Evolutionary conservation across 1,140 invertebrate species (phyloP), one percentile per base, ranked within the genome.

Genomic region (Drosophila leontia): DNA sequence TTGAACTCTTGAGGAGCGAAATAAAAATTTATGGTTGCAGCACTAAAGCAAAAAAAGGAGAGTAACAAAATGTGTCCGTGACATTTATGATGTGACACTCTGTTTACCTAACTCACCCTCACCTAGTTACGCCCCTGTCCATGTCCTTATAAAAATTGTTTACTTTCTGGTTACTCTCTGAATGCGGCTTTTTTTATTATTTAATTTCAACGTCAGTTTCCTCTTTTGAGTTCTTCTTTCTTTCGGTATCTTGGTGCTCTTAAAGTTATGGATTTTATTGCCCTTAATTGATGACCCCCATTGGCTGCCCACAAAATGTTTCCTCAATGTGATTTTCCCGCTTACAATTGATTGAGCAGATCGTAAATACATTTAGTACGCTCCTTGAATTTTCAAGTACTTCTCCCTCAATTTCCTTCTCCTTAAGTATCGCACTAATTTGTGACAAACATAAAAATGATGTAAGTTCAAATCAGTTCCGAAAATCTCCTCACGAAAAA

Each of bases 71-170:
- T 84, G 81, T 88, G 85, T 85, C 85, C 85, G 63, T 85, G 85
- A 88, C 85, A 90, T 88, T 88, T 88, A 88, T 88, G 85, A 90
- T 84, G 82, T 88, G 85, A 85, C 78, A 79, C 71, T 79, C 78
- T 90, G 70, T 84, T 39, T 70, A 64, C 84, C 84, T 74, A 70
- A 68, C 79, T 59, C 55, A 74, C 37, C 34, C 64, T 15, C 13
- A 12, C 44, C 47, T 41, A 23, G 26, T 57, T n/a, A n/a, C 37
- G 17, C 41, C 29, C 29, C 44, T 23, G 29, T 53, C 19, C 34
- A 13, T 11, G 8, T 48, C 60, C 48, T 64, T 68, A 61, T 60
- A 34, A 72, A 80, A 67, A 76, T 67, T 80, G 67, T 86, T 86
- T 82, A 72, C 72, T 74, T 70, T 87, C 77, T 71, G 79, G 67